Evolutionary conservation across 2,797 vertebrate species (phyloP).

Genomic region (Enteromius paludinosus): DNA sequence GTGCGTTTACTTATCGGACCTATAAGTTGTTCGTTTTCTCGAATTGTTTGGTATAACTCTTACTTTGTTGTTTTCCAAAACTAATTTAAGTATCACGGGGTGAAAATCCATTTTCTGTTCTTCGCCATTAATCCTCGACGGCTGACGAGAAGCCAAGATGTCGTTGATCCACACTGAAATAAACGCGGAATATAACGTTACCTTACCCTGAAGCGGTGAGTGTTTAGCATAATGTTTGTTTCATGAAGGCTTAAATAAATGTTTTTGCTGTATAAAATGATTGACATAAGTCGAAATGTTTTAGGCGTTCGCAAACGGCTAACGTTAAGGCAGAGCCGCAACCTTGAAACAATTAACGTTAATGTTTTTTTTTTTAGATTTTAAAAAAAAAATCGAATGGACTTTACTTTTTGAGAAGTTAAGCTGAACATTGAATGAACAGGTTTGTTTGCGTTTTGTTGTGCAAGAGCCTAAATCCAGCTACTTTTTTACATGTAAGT

Average conservation of each 20-base stretch:
- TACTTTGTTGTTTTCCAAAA: background rate
- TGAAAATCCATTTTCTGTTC: background rate
- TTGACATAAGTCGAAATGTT: background rate
- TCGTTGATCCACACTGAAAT: background rate
- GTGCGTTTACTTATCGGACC: background rate
- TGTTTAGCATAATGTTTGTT: background rate
- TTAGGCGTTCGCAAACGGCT: background rate
- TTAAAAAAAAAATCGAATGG: too few relatives aligned
- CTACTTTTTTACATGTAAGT: background rate
- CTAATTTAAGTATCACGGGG: background rate
- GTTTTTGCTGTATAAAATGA: background rate
- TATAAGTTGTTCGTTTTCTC: background rate
- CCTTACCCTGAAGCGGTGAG: slow-evolving; percentile 14
- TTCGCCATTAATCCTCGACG: background rate
- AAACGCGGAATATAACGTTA: background rate
- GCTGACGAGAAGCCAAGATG: background rate
- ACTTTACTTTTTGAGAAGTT: background rate
- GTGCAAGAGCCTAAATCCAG: too few relatives aligned
- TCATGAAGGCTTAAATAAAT: background rate
- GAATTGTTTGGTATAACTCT: background rate
- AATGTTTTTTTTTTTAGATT: too few relatives aligned
- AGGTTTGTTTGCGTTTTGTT: background rate
- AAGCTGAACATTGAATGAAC: background rate
- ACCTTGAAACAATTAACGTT: background rate
- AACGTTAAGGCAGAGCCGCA: background rate